A percentile compares a stretch with the other conserved stretches of the same genome.
phyloP scores from a whole-genome alignment of 1,140 invertebrate genomes.

The Macrobrachium rosenbergii region DNA sequence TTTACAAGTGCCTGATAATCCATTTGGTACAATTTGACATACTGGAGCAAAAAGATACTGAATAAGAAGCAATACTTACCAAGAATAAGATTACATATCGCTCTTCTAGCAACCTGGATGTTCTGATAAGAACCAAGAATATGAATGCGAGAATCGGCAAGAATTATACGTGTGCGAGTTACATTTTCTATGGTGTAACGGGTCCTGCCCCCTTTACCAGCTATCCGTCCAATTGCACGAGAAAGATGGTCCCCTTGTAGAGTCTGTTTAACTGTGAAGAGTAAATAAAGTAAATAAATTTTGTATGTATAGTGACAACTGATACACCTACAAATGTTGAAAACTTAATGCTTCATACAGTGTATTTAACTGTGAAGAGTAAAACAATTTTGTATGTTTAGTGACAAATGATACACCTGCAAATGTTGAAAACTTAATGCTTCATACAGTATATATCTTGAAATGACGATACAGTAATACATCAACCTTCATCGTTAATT shows the following conservation, averaged over 20 bases:
- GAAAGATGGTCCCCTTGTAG: slow-evolving; percentile 96
- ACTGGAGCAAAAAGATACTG: not conserved
- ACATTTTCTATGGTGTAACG: slow-evolving; percentile 99
- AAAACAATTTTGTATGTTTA: not conserved
- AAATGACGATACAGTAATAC: no score
- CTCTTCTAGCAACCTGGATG: slow-evolving; percentile 92
- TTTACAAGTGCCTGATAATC: no score
- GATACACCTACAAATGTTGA: not conserved
- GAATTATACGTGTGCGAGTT: slow-evolving; percentile 97
- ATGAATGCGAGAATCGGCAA: slow-evolving; percentile 97
- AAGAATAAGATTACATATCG: slow-evolving; percentile 98
- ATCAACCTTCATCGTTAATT: no score
- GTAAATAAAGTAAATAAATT: slow-evolving; percentile 35
- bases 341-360: no score
- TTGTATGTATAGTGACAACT: not conserved
- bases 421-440: no score
- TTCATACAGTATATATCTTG: no score
- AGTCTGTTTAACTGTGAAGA: slow-evolving; percentile 81
- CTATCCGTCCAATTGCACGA: slow-evolving; percentile 94
- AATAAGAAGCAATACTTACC: slow-evolving; percentile 79
- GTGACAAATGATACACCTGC: not conserved
- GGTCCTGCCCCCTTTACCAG: slow-evolving; percentile 96
- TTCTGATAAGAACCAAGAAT: slow-evolving; percentile 98
- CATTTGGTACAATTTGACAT: no score
- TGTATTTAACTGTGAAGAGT: slow-evolving; percentile 78